A percentile compares a stretch with the other conserved stretches of the same genome.
Conservation (phyloP, 2,113 vertebrate species). For the Hippocampus guttulatus region DNA sequence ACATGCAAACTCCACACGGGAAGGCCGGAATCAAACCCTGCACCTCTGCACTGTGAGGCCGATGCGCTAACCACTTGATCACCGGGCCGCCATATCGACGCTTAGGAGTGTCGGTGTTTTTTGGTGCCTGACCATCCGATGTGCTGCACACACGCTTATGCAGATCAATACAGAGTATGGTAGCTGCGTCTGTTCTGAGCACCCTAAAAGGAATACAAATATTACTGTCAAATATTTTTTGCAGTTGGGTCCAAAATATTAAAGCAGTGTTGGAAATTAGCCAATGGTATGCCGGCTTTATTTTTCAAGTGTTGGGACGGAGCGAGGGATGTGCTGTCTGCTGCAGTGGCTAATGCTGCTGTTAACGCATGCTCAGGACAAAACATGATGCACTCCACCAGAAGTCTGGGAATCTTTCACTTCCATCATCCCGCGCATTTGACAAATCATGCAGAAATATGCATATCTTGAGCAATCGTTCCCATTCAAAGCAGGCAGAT, state of each 20-base stretch:
- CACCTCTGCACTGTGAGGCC: too few species aligned
- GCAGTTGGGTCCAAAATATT: conserved; percentile 13
- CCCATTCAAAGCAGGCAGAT: not conserved
- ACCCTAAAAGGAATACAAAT: conserved; percentile 6
- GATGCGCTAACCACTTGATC: too few species aligned
- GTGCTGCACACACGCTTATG: not conserved
- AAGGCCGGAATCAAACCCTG: too few species aligned
- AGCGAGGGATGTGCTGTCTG: conserved; percentile 7
- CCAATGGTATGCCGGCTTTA: conserved; percentile 11
- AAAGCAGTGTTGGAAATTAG: conserved; percentile 8
- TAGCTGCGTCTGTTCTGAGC: not conserved
- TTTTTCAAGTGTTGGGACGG: conserved; percentile 6
- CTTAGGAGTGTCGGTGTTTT: not conserved
- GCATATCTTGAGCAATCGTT: not conserved
- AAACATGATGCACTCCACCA: conserved; percentile 40
- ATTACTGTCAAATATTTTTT: not conserved
- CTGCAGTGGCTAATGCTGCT: conserved; percentile 30
- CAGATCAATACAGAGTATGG: not conserved
- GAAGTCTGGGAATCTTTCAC: not conserved
- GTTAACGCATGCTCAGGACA: conserved; percentile 25
- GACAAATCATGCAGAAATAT: not conserved
- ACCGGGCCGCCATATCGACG: too few species aligned
- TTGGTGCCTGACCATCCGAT: not conserved
- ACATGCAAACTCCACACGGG: too few species aligned
- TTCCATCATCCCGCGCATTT: conserved; percentile 2